Evolutionary conservation across 2,113 vertebrate species (phyloP), one percentile per base, ranked within the genome.

Genomic region (Spea bombifrons): DNA sequence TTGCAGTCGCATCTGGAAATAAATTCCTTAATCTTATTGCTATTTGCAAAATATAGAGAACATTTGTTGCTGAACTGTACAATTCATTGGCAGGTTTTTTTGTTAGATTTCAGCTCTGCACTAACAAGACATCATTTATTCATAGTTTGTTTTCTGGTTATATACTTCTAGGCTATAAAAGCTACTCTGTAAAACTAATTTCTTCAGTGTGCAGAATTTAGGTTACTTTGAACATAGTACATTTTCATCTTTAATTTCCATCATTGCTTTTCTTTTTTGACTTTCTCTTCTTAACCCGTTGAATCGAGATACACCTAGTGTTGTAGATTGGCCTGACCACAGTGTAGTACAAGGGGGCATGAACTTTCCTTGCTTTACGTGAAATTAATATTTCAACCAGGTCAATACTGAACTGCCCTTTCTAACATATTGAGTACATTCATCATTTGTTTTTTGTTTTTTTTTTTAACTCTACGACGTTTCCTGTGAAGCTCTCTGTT

Each of bases 111-210:
- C 70, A 59, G 44, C 59, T 80, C 71, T 30, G 64, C 52, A 43
- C 63, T 80, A 73, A 80, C 77, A 80, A 80, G 77, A 61, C 65
- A 73, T 73, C 63, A 59, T 80, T 73, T 73, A 80, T 73, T 80
- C 77, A 73, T 73, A 79, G 66, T 67, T 73, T 66, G 63, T 57
- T 59, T 55, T 67, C 71, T 4, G 13, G 66, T 80, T 80, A 67
- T 80, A 52, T 80, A 72, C 70, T 66, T 64, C 66, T 66, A 5
- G 50, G 15, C 71, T 73, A 66, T 79, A 80, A 73, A 63, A 67
- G 17, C 52, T 16, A 66, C 12, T 61, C 72, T 80, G 30, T 73
- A 64, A 79, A 79, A 16, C 70, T 66, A 50, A 55, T 79, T 73
- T 15, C 70, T 73, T 50, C 70, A 66, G 63, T 79, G 57, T 47